Conservation (phyloP, 2,888 invertebrate species). For the Cephus runcator region DNA sequence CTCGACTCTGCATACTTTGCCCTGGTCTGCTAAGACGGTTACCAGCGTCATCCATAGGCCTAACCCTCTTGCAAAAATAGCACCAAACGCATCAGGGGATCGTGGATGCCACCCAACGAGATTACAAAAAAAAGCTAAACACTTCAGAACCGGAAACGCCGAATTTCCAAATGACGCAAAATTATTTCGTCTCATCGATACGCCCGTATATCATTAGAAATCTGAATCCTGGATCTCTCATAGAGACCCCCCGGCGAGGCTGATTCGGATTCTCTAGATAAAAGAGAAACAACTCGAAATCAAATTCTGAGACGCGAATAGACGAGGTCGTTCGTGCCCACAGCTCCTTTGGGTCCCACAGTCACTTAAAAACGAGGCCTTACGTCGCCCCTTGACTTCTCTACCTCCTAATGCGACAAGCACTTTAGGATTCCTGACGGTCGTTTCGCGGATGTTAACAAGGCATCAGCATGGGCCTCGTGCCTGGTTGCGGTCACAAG, state of each 20-base stretch:
- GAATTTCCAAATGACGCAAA: not conserved
- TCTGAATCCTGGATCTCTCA: not conserved
- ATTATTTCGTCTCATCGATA: not conserved
- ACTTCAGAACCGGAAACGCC: not conserved
- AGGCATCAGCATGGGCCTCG: constrained; percentile 61
- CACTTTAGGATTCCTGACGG: constrained; percentile 61
- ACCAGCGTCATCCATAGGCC: not conserved
- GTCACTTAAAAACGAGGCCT: not conserved
- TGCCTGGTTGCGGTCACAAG: constrained; percentile 48
- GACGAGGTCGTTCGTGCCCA: not conserved
- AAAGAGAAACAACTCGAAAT: not conserved
- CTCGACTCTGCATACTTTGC: constrained; percentile 46
- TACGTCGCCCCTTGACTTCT: not conserved
- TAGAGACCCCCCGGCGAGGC: not conserved
- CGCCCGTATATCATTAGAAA: not conserved
- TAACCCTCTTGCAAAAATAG: not conserved
- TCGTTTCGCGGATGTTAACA: constrained; percentile 63
- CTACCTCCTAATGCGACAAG: constrained; percentile 54
- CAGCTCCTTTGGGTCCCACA: not conserved
- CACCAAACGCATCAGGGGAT: not conserved
- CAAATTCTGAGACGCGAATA: not conserved
- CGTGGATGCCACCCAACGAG: not conserved
- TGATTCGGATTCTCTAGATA: not conserved
- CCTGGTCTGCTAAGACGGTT: not conserved
- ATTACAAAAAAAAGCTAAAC: not conserved